Base-by-base conservation (phyloP, 2,797 vertebrate species). In the Clarias platycephalus region DNA sequence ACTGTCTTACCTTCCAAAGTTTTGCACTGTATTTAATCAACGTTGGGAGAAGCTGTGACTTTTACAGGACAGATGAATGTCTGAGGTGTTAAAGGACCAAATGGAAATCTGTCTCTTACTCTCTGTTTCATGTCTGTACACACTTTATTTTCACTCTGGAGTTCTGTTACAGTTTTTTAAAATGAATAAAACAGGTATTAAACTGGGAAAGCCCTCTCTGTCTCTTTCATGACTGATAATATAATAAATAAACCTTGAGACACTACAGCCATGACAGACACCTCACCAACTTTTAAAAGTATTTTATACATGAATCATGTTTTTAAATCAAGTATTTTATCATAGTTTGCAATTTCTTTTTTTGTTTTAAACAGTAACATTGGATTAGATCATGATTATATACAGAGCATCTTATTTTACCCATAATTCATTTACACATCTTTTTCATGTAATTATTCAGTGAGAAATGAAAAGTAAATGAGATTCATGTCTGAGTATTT, bases 121-220 rank as follows among this genome's bases (percentile, higher is more conserved):
- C n/a, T 28, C 28, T 75, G 13, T 53, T 28, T 57, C 2, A 22
- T 12, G 26, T 57, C 72, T 75, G 49, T 57, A 10, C 44, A 55
- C 44, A 8, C 44, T 74, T 57, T 76, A 57, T 58, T 76, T 76
- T 22, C 53, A 22, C 74, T 76, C 74, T 58, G 28, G 72, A 75
- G 3, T 75, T 75, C 72, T 76, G 28, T 34, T 76, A 2, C 28
- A 31, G 3, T 76, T 5, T 76, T 8, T 37, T 37, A 34, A 44
- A 44, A 44, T 44, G 2, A 44, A 76, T 76, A 76, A 58, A 74
- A 58, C 1, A 10, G 3, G 2, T 24, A 58, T 34, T 76, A 58
- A 76, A 76, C 26, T 57, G 49, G 26, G 26, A 57, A 76, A 2
- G 28, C 20, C 4, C 4, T 58, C 55, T 31, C 9, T 37, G 55